Conservation (phyloP, 2,797 vertebrate species). For the Huso huso region DNA sequence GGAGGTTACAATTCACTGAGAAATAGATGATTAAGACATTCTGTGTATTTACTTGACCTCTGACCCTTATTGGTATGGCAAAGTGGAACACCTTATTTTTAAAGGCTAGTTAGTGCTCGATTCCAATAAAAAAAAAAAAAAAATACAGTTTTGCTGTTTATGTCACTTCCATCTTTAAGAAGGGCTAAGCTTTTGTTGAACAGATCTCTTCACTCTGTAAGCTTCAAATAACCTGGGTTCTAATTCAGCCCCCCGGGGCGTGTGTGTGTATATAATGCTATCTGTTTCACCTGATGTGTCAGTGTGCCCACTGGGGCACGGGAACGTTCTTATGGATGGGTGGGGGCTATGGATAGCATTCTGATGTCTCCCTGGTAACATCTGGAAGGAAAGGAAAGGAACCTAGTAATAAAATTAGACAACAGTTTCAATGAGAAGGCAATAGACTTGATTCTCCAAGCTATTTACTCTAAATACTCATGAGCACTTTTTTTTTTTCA, state of each 20-base stretch:
- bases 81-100: constrained; percentile 22
- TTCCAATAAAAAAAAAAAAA: constrained; percentile 15
- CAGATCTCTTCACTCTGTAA: constrained; percentile 18
- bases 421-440: too few relatives aligned
- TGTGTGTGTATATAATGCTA: constrained; percentile 26
- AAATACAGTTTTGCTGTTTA: constrained; percentile 17
- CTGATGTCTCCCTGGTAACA: not conserved
- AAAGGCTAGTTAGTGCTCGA: constrained; percentile 29
- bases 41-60: too few relatives aligned
- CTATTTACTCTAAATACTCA: too few relatives aligned
- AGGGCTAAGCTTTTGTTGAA: constrained; percentile 30
- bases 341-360: not conserved
- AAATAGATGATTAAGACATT: too few relatives aligned
- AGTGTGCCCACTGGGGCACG: constrained; percentile 7
- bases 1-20: too few relatives aligned
- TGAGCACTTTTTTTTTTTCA: too few relatives aligned
- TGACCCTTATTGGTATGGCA: too few relatives aligned
- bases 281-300: constrained; percentile 28
- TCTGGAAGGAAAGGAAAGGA: too few relatives aligned
- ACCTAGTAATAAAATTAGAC: too few relatives aligned
- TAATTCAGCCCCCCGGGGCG: not conserved
- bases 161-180: constrained; percentile 26
- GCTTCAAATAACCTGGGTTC: constrained; percentile 8
- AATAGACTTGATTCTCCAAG: too few relatives aligned
- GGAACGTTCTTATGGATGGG: constrained; percentile 11